Evolutionary conservation across 2,113 vertebrate species (phyloP), one percentile per base, ranked within the genome.

Genomic region (Chauna torquata): DNA sequence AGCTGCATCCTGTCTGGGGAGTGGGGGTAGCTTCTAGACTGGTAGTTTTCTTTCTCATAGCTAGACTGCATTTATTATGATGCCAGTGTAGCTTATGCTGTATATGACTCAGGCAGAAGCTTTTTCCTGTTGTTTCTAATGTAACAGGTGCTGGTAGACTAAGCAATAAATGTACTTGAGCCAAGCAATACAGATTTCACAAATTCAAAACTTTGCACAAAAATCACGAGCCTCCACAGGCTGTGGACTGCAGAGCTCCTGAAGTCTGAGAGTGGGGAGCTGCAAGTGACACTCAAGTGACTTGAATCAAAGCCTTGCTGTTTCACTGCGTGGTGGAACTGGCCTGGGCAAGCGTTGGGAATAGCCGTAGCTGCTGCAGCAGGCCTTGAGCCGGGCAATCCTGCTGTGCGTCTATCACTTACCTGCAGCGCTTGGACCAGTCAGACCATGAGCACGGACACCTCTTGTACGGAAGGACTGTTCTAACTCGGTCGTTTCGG

Each of bases 201-300:
- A 57, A 22, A 64, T 14, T 27, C 38, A 66, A 88, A 86, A 44
- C 44, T 34, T 78, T 64, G 30, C 68, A 66, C 44, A 44, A 23
- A 87, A 68, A 0, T 23, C 18, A 3, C 20, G 0, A 0, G 30
- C 5, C 12, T 49, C 30, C 82, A 44, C 49, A 72, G 23, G 28
- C 65, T 18, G 3, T 5, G 59, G 38, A 9, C 38, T 90, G 50
- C 23, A 17, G 59, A 74, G 23, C 42, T 84, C 34, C 55, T n/a
- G n/a, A 64, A 42, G 20, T 27, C 5, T 69, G 44, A 23, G 25
- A 57, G 19, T 2, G 6, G 16, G 15, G 54, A 34, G 9, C 22
- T 49, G 36, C 16, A 12, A 11, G 3, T 72, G 82, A 20, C 12
- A 9, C 57, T 16, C 0, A 0, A 2, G 17, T 85, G 30, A 18